Evolutionary conservation across 2,888 invertebrate species (phyloP).

Genomic region (Mythimna albipuncta): DNA sequence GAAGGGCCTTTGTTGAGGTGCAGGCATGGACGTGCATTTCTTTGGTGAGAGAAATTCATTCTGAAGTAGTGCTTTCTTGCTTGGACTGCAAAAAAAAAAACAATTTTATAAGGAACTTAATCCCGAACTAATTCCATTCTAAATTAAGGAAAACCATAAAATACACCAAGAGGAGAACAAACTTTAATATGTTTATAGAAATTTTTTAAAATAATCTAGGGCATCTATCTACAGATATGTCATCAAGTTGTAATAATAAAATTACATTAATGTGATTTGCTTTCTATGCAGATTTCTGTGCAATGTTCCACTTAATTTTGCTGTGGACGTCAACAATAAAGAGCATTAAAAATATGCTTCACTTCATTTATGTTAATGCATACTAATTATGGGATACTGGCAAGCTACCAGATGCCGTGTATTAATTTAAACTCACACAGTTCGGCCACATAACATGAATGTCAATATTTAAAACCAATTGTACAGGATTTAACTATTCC

Average conservation of each 20-base stretch:
- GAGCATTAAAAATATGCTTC: background rate
- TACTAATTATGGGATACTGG: background rate
- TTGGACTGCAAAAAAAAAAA: slow-evolving; percentile 90
- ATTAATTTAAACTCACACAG: background rate
- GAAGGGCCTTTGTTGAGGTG: slow-evolving; percentile 86
- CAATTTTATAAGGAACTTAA: background rate
- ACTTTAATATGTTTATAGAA: too few relatives aligned
- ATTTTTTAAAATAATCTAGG: background rate
- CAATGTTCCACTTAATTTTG: background rate
- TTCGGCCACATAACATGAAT: background rate
- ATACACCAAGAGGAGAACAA: background rate
- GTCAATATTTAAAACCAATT: background rate
- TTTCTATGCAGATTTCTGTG: background rate
- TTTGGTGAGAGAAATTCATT: slow-evolving; percentile 90
- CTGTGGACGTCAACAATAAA: background rate
- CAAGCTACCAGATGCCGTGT: background rate
- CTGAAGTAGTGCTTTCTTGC: slow-evolving; percentile 81
- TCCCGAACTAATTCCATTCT: too few relatives aligned
- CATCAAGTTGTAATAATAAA: background rate
- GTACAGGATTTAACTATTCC: background rate
- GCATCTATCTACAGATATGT: background rate
- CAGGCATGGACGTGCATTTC: slow-evolving; percentile 80
- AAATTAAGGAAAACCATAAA: background rate
- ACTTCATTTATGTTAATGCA: background rate
- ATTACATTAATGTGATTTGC: background rate